Evolutionary conservation across 1,140 invertebrate genomes (phyloP).

Genomic region (Anadara kagoshimensis): DNA sequence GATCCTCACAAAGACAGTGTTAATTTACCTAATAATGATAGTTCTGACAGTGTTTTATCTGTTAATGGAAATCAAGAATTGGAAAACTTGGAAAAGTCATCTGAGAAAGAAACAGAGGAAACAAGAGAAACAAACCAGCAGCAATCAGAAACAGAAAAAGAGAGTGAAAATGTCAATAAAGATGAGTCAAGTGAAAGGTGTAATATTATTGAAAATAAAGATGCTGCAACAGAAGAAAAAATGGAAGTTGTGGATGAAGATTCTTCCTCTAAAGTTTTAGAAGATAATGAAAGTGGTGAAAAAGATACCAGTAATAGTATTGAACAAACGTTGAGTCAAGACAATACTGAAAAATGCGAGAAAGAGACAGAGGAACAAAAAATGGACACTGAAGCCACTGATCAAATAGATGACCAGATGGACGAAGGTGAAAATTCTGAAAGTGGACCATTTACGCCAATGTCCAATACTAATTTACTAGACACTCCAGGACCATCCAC

Average conservation of each 20-base stretch:
- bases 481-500: constrained; percentile 3
- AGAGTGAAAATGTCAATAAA: background rate
- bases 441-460: background rate
- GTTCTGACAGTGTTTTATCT: no score
- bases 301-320: background rate
- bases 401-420: no score
- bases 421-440: background rate
- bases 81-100: no score
- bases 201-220: background rate
- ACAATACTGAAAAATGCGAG: background rate
- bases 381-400: background rate
- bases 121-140: no score
- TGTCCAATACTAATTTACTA: background rate
- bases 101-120: no score
- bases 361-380: background rate
- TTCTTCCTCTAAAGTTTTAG: no score
- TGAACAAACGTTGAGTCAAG: background rate
- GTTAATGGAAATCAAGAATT: no score
- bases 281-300: background rate
- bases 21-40: no score
- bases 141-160: no score
- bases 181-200: background rate
- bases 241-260: background rate
- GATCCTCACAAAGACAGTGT: no score
- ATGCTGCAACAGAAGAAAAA: background rate